Evolutionary conservation across 2,797 vertebrate species (phyloP).

Genomic region (Sciurus vulgaris): DNA sequence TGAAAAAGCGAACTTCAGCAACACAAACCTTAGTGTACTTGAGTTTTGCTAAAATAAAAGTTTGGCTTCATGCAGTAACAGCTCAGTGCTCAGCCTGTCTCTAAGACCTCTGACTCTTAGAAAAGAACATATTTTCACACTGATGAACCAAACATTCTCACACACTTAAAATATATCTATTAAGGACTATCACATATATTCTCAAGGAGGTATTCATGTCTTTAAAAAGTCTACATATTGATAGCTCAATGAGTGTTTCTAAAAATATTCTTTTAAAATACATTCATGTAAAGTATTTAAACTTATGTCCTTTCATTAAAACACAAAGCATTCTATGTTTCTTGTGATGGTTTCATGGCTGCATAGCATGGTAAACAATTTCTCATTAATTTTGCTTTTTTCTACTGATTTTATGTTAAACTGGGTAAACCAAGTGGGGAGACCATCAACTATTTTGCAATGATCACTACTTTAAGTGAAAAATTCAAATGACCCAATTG

Average conservation of each 20-base stretch:
- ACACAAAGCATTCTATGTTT: neutral
- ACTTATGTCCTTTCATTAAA: neutral
- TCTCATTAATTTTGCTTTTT: constrained; percentile 6
- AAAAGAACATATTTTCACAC: neutral
- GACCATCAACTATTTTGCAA: neutral
- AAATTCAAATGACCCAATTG: constrained; percentile 24
- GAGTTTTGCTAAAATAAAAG: constrained; percentile 1
- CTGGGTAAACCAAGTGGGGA: neutral
- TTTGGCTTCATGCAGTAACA: neutral
- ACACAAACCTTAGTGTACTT: neutral
- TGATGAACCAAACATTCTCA: neutral
- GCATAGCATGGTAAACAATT: neutral
- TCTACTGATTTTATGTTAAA: neutral
- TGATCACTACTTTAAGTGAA: neutral
- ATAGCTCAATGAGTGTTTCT: neutral
- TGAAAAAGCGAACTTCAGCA: constrained; percentile 18
- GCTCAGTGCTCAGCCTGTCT: neutral
- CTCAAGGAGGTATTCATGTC: neutral
- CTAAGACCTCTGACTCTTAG: neutral
- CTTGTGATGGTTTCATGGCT: neutral
- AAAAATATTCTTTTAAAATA: constrained; percentile 3
- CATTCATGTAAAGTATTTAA: constrained; percentile 11
- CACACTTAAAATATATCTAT: neutral
- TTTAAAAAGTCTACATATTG: neutral
- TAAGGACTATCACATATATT: neutral